These are phyloP conservation scores for Eurois occulta DNA, from an alignment of 2,888 invertebrate genomes.

Conservation along the genomic window DNA sequence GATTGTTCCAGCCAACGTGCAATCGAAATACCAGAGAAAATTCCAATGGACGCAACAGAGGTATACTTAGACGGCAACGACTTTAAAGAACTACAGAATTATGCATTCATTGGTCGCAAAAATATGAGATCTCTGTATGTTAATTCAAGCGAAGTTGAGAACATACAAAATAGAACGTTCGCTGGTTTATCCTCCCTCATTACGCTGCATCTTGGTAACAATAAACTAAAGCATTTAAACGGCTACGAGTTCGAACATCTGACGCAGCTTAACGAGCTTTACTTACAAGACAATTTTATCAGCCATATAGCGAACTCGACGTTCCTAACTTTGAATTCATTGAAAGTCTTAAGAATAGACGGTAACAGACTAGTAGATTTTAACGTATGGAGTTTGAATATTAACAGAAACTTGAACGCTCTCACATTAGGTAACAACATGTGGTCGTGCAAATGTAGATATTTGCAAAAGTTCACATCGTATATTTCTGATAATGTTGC, in stretches of 20 bases:
- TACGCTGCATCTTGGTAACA: conserved; percentile 95
- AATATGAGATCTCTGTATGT: conserved; percentile 96
- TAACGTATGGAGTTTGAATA: conserved; percentile 93
- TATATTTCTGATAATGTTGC: conserved; percentile 95
- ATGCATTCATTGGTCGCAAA: conserved; percentile 97
- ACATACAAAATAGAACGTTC: conserved; percentile 96
- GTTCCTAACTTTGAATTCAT: conserved; percentile 93
- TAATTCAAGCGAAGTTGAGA: conserved; percentile 95
- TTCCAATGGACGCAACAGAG: conserved; percentile 98
- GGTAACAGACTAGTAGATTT: conserved; percentile 95
- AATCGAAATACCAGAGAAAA: conserved; percentile 94
- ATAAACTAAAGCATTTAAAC: conserved; percentile 94
- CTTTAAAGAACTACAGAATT: conserved; percentile 95
- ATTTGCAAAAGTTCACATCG: conserved; percentile 94
- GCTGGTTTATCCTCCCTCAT: conserved; percentile 95
- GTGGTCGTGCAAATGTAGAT: conserved; percentile 97
- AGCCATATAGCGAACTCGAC: conserved; percentile 94
- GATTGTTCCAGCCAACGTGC: conserved; percentile 96
- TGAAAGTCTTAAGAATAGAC: conserved; percentile 95
- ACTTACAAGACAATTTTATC: conserved; percentile 96
- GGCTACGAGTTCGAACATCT: conserved; percentile 96
- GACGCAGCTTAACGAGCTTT: conserved; percentile 94
- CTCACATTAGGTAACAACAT: conserved; percentile 95
- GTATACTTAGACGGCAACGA: conserved; percentile 97
- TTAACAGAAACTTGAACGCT: conserved; percentile 92